Percentiles rank a stretch among this genome's conserved stretches.
phyloP scores from a whole-genome alignment of 1,140 invertebrate genomes.

The Meloidogyne floridensis region DNA sequence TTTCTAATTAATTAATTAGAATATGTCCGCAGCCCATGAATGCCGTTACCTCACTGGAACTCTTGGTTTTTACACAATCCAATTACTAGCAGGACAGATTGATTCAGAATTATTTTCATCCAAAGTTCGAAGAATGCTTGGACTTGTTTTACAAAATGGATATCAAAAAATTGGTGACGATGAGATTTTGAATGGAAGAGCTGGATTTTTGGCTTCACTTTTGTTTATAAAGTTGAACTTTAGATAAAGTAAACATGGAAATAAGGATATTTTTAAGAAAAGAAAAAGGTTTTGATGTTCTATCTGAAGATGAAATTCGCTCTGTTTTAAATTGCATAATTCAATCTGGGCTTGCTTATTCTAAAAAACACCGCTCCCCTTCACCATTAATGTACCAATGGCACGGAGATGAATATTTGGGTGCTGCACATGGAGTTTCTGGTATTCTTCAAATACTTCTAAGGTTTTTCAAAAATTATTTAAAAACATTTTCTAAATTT shows the following conservation, averaged over 20 bases:
- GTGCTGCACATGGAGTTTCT: slow-evolving; percentile 54
- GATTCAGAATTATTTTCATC: not conserved
- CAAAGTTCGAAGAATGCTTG: slow-evolving; percentile 32
- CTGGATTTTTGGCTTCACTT: slow-evolving; percentile 41
- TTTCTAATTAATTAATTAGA: not conserved
- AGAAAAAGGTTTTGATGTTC: slow-evolving; percentile 39
- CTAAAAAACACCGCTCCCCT: not conserved
- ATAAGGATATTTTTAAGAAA: slow-evolving; percentile 35
- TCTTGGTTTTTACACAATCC: slow-evolving; percentile 38
- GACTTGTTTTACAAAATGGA: slow-evolving; percentile 18
- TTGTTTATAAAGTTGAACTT: slow-evolving; percentile 23
- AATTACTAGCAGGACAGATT: slow-evolving; percentile 36
- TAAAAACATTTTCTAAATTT: slow-evolving; percentile 18
- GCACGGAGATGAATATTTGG: slow-evolving; percentile 54
- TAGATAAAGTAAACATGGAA: not conserved
- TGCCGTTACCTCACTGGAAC: slow-evolving; percentile 44
- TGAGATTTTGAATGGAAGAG: slow-evolving; percentile 46
- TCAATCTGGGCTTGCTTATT: slow-evolving; percentile 41
- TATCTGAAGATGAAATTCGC: slow-evolving; percentile 38
- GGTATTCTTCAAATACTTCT: slow-evolving; percentile 55
- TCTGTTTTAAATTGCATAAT: slow-evolving; percentile 43
- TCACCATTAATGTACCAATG: slow-evolving; percentile 52
- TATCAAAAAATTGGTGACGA: slow-evolving; percentile 50
- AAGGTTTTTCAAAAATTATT: slow-evolving; percentile 11
- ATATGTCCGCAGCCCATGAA: slow-evolving; percentile 31